A percentile compares a stretch with the other conserved stretches of the same genome.
phyloP scores from a whole-genome alignment of 1,140 invertebrate species.

The Atopsyche davidsoni region DNA sequence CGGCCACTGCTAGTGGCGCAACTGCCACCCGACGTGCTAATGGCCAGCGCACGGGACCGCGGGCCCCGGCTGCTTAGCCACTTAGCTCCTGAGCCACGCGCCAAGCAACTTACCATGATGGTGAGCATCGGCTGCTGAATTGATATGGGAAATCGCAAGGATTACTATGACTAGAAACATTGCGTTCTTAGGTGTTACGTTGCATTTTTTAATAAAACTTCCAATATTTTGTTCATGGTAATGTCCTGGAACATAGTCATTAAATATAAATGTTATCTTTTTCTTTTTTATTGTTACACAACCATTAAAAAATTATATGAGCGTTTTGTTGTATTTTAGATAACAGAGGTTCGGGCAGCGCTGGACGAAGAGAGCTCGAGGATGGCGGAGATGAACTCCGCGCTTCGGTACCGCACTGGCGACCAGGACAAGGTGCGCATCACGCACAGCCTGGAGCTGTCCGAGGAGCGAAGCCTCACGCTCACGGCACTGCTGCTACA shows the following conservation, averaged over 20 bases:
- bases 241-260: too few relatives aligned
- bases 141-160: too few relatives aligned
- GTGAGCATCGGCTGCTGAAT: too few relatives aligned
- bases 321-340: constrained; percentile 55
- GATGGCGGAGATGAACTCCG: constrained; percentile 43
- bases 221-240: too few relatives aligned
- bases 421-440: constrained; percentile 51
- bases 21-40: constrained; percentile 65
- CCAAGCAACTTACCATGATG: constrained; percentile 37
- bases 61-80: constrained; percentile 67
- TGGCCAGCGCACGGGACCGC: constrained; percentile 71
- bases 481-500: constrained; percentile 78
- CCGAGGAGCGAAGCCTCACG: constrained; percentile 70
- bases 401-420: constrained; percentile 43
- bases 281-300: too few relatives aligned
- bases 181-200: too few relatives aligned
- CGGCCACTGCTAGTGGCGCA: constrained; percentile 49
- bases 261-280: too few relatives aligned
- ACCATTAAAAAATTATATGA: too few relatives aligned
- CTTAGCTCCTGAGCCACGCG: constrained; percentile 52
- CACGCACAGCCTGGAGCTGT: constrained; percentile 52
- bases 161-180: too few relatives aligned
- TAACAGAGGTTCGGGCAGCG: constrained; percentile 66
- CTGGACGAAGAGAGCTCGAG: constrained; percentile 57
- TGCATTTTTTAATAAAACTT: too few relatives aligned